These are phyloP conservation scores for Lutjanus argentimaculatus DNA, from an alignment of 2,797 vertebrate genomes.

Conservation along the genomic window DNA sequence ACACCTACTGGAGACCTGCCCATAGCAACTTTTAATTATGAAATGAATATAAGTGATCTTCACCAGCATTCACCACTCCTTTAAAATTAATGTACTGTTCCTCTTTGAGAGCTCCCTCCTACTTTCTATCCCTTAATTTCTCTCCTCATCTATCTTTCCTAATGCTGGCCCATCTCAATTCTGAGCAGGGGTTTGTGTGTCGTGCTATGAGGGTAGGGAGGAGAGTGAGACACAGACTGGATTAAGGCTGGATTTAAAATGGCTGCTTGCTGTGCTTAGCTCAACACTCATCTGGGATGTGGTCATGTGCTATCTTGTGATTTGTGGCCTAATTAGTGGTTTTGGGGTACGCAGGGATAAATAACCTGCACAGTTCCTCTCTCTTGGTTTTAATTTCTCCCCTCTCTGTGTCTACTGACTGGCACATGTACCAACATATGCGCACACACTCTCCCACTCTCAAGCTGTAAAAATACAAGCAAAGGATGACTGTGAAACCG, in stretches of 20 bases:
- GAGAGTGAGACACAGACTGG: conserved; percentile 63
- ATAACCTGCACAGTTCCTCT: conserved; percentile 34
- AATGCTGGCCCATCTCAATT: conserved; percentile 67
- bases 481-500: conserved; percentile 58
- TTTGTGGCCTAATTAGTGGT: conserved; percentile 77
- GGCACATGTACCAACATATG: conserved; percentile 43
- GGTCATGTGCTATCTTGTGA: conserved; percentile 70
- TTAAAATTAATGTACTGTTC: conserved; percentile 64
- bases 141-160: conserved; percentile 64
- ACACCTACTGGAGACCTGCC: conserved; percentile 13
- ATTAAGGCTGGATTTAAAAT: conserved; percentile 80
- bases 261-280: conserved; percentile 71
- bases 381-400: conserved; percentile 31
- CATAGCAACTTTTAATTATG: conserved; percentile 57
- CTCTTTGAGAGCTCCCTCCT: conserved; percentile 39
- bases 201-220: conserved; percentile 51
- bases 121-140: conserved; percentile 58
- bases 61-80: conserved; percentile 47
- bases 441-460: conserved; percentile 33
- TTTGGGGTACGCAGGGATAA: conserved; percentile 58
- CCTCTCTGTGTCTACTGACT: conserved; percentile 22
- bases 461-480: conserved; percentile 56
- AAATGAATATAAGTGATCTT: conserved; percentile 58
- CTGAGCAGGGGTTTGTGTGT: conserved; percentile 54
- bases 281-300: conserved; percentile 70